Evolutionary conservation across 2,113 vertebrate genomes (phyloP), one percentile per base, ranked within the genome.

Genomic region (Macaca nemestrina): DNA sequence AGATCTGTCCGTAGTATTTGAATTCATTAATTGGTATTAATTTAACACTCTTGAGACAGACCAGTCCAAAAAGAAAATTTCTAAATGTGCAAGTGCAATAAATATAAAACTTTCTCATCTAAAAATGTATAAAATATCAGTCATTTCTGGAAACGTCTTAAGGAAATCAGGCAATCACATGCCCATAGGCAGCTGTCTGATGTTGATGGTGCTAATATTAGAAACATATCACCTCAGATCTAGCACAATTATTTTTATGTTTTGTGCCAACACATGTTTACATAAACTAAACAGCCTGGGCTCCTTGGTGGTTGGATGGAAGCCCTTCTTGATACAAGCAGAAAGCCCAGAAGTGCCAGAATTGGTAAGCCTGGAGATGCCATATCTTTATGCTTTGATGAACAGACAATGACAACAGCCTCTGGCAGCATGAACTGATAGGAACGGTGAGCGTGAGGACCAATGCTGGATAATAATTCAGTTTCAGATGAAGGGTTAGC

Each of bases 361-460:
- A 32, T 97, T 98, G 48, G 99, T 99, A 73, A 99, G 98, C 96
- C 98, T 98, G 97, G 99, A 99, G 92, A 99, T 98, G 12, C 99
- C 99, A 2, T 99, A 90, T 99, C 99, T 27, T 99, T 99, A 98
- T 99, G 99, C 97, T 99, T 99, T 93, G 99, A 99, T 45, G 99
- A 99, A 70, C 99, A 99, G 97, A 99, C 99, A 97, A 99, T 99
- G 97, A 99, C 99, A 87, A 99, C 96, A 84, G 99, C 99, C 98
- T 99, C 99, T 3, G 99, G 99, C 96, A 99, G 98, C 99, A 99
- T 99, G 95, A 99, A 99, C 98, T 99, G 99, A 91, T 99, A 99
- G 12, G 99, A 99, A 83, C 99, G 99, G 98, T 99, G 99, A 75
- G 99, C 99, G 98, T 99, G 99, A 75, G 99, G 99, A 98, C 99